These are phyloP conservation scores for Andrena bicolor DNA, from an alignment of 2,888 invertebrate genomes.

Conservation along the genomic window DNA sequence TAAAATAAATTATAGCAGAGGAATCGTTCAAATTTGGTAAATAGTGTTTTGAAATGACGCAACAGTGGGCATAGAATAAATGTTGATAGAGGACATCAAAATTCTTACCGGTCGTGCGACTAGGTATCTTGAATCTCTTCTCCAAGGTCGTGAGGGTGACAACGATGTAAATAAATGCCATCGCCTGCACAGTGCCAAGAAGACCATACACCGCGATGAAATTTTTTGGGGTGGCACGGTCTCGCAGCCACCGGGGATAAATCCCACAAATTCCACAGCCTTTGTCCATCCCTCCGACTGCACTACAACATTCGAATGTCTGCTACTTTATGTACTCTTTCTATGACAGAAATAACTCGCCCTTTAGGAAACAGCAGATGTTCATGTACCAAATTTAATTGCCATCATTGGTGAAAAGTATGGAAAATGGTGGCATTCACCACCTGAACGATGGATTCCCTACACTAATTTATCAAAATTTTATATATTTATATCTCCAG, in stretches of 20 bases:
- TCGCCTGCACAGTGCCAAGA: conserved; percentile 88
- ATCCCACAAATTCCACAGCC: conserved; percentile 87
- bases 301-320: conserved; percentile 29
- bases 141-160: conserved; percentile 89
- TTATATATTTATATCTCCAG: not conserved
- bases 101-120: conserved; percentile 88
- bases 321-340: not conserved
- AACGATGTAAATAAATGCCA: conserved; percentile 89
- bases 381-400: not conserved
- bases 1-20: too few species aligned
- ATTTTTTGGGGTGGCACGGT: conserved; percentile 87
- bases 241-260: conserved; percentile 87
- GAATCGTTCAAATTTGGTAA: too few species aligned
- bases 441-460: not conserved
- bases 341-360: not conserved
- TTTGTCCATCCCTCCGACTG: conserved; percentile 74
- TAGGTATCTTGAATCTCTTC: conserved; percentile 89
- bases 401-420: too few species aligned
- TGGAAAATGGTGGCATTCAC: too few species aligned
- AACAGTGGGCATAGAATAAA: not conserved
- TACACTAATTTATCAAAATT: not conserved
- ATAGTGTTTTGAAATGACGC: too few species aligned
- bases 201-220: conserved; percentile 88
- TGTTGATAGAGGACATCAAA: not conserved
- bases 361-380: not conserved